These are phyloP conservation scores for Pimephales promelas DNA, from an alignment of 2,113 vertebrate species.

Conservation along the genomic window DNA sequence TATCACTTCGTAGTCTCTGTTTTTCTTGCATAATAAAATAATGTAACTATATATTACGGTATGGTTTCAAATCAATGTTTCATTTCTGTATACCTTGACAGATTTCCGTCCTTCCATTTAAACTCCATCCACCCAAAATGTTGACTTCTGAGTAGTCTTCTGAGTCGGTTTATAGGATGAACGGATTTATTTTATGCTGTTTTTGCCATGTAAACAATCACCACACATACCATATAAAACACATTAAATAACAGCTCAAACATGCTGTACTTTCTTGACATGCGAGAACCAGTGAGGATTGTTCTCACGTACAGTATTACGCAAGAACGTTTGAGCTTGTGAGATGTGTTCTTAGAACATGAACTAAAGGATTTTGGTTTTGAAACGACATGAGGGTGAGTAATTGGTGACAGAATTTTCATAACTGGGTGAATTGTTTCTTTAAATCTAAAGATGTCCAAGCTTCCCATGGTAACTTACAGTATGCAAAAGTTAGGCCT, in stretches of 20 bases:
- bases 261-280: background rate
- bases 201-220: background rate
- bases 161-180: background rate
- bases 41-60: no score
- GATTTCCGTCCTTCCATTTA: background rate
- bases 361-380: background rate
- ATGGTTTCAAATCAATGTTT: no score
- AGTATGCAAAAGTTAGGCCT: slow-evolving; percentile 55
- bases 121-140: background rate
- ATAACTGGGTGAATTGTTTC: background rate
- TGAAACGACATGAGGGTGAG: background rate
- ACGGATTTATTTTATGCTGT: background rate
- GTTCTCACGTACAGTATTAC: background rate
- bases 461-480: background rate
- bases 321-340: background rate
- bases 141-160: no score
- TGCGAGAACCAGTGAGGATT: background rate
- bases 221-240: background rate
- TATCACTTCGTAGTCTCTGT: no score
- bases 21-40: no score
- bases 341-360: background rate
- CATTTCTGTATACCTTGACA: background rate
- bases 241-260: background rate
- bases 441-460: background rate
- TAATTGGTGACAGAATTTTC: background rate